Evolutionary conservation across 2,113 vertebrate species (phyloP), one percentile per base, ranked within the genome.

Genomic region (Myotis yumanensis): DNA sequence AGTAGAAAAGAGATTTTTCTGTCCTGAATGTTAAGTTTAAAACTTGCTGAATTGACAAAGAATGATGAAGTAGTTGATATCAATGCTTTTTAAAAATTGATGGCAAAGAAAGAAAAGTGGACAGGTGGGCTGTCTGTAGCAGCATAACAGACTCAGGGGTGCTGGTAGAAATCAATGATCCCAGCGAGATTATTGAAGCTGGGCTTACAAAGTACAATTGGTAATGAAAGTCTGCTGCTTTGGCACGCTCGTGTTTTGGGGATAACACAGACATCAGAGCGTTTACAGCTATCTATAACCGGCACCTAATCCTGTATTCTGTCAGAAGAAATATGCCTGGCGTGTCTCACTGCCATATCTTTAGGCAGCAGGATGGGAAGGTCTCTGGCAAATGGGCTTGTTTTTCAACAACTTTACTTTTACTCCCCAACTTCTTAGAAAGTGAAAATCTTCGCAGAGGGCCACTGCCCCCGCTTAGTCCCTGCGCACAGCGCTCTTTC

Each of bases 331-430:
- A 80, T 86, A 35, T 22, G 5, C 20, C 52, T 40, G 17, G 4
- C 1, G 25, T 1, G 20, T 86, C 30, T 86, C 25, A 37, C 5
- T 69, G 43, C 25, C 3, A 0, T 79, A 22, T 82, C 22, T 93
- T 77, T 68, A 73, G 72, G 72, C 17, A 90, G 8, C 17, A 79
- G 12, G 28, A 48, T 59, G 25, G 3, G 95, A 46, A 11, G 25
- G 3, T 12, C 59, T 52, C 23, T 81, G 46, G 22, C 8, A 73
- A 96, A 59, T 73, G 22, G 37, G 40, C 16, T 82, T 72, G 23
- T 30, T 90, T 93, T 72, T 72, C 51, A 91, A 64, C 10, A 87
- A 43, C 6, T 91, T 96, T 79, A 75, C 40, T 89, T 94, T 94
- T 10, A 79, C 48, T 80, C 7, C 11, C 11, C 10, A 28, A 52